Evolutionary conservation across 2,888 invertebrate species (phyloP).

Genomic region (Watsonalla cultraria): DNA sequence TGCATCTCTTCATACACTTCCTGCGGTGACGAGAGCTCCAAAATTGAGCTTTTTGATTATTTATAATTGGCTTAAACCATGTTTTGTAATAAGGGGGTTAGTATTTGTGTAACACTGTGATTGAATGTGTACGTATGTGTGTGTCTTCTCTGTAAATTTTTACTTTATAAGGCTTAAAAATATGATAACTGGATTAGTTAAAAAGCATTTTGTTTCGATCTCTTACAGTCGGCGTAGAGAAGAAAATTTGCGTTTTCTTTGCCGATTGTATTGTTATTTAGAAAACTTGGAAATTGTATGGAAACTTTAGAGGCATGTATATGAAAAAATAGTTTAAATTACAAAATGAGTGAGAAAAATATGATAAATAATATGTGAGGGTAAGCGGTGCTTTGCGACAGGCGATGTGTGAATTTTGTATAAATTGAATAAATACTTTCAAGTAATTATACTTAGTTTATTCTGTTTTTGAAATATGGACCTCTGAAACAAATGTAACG

Average conservation of each 20-base stretch:
- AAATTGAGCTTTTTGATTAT: too few relatives aligned
- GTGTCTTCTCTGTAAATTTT: constrained; percentile 44
- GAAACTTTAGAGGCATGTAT: constrained; percentile 13
- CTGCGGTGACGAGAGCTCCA: too few relatives aligned
- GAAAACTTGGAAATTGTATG: constrained; percentile 1
- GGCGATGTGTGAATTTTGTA: constrained; percentile 51
- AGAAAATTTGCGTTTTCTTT: neutral
- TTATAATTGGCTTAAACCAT: too few relatives aligned
- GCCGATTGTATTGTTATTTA: neutral
- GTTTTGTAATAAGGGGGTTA: neutral
- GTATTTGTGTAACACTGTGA: constrained; percentile 23
- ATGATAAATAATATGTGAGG: constrained; percentile 42
- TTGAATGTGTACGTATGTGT: constrained; percentile 25
- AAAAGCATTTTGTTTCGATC: neutral
- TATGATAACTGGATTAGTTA: constrained; percentile 13
- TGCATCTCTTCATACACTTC: too few relatives aligned
- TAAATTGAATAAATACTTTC: constrained; percentile 48
- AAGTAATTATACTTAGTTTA: constrained; percentile 11
- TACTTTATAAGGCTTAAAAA: constrained; percentile 57
- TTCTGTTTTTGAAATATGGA: neutral
- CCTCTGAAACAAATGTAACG: too few relatives aligned
- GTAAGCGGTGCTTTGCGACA: constrained; percentile 37
- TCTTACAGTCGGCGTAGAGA: neutral
- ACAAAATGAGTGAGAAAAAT: constrained; percentile 41
- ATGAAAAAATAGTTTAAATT: constrained; percentile 49